Conservation (phyloP, 2,888 invertebrate genomes). For the Tetragonisca angustula region DNA sequence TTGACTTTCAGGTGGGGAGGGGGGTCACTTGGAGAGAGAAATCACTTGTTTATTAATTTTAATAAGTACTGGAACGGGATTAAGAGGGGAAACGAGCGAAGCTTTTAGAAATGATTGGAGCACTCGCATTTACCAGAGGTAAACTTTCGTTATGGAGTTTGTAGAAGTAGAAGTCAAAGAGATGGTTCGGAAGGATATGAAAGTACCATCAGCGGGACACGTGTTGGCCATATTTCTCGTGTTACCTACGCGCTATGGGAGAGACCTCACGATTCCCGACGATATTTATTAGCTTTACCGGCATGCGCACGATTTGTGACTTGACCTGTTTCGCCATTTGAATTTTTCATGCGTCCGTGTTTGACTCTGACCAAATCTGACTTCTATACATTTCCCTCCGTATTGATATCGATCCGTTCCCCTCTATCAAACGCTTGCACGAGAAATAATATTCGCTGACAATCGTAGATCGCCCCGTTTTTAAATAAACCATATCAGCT, state of each 20-base stretch:
- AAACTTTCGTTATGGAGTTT: constrained; percentile 9
- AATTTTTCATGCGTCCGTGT: not conserved
- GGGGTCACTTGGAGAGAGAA: too few relatives aligned
- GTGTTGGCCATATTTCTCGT: constrained; percentile 31
- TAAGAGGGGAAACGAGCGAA: not conserved
- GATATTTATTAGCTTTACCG: constrained; percentile 20
- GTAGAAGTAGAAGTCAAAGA: constrained; percentile 2
- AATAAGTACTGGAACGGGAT: not conserved
- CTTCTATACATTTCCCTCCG: not conserved
- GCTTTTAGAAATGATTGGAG: constrained; percentile 2
- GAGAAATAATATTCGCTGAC: not conserved
- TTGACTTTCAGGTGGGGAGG: not conserved
- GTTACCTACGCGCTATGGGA: not conserved
- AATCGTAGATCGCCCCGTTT: not conserved
- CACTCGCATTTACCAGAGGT: not conserved
- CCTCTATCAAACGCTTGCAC: not conserved
- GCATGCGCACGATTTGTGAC: constrained; percentile 5
- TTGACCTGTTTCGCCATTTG: not conserved
- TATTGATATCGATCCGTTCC: not conserved
- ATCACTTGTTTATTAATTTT: not conserved
- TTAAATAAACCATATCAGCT: too few relatives aligned
- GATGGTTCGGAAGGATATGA: constrained; percentile 17
- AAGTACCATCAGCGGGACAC: constrained; percentile 25
- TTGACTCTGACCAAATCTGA: not conserved
- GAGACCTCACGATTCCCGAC: not conserved